phyloP scores from a whole-genome alignment of 2,797 vertebrate genomes.

The Neopelma chrysocephalum region DNA sequence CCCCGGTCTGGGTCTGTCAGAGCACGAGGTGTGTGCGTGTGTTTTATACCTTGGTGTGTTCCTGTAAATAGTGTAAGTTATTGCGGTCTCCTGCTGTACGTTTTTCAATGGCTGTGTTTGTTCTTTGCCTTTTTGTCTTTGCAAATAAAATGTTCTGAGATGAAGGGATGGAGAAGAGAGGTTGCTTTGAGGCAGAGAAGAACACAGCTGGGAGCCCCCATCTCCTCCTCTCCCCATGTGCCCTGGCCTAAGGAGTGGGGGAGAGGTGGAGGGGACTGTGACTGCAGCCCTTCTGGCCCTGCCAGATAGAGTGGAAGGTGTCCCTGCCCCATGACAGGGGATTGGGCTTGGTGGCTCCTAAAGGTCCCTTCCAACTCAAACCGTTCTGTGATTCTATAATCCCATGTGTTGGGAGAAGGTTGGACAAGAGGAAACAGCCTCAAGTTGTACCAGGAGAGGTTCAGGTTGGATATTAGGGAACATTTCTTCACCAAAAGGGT shows the following conservation, averaged over 20 bases:
- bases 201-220: background rate
- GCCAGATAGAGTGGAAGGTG: background rate
- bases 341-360: background rate
- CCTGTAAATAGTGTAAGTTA: slow-evolving; percentile 76
- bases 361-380: background rate
- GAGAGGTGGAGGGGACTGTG: background rate
- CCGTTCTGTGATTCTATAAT: background rate
- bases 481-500: background rate
- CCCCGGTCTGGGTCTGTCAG: background rate
- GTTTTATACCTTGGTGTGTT: slow-evolving; percentile 59
- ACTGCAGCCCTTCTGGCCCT: background rate
- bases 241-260: background rate
- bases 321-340: background rate
- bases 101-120: background rate
- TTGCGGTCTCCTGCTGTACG: slow-evolving; percentile 62
- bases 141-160: slow-evolving; percentile 2
- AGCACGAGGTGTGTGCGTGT: slow-evolving; percentile 39
- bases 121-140: slow-evolving; percentile 9
- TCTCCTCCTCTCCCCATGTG: background rate
- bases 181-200: background rate
- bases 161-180: background rate
- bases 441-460: background rate
- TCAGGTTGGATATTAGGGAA: background rate
- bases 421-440: background rate
- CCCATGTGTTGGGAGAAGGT: background rate